A percentile compares a stretch with the other conserved stretches of the same genome.
phyloP scores from a whole-genome alignment of 30 jellyfish, hydroid and myxozoan species.

The Turritopsis rubra region DNA sequence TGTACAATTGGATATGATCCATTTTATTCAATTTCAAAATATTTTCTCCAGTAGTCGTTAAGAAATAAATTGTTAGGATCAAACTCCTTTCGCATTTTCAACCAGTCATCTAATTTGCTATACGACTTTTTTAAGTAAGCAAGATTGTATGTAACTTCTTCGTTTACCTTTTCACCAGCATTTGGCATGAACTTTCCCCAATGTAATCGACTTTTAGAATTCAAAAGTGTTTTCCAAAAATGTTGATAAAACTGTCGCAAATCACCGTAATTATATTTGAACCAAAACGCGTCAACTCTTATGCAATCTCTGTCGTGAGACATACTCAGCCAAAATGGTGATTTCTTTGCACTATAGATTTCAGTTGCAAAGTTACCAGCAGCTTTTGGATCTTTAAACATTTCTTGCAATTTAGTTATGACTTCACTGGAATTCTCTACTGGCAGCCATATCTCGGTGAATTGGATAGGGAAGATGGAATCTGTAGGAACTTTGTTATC shows the following conservation, averaged over 20 bases:
- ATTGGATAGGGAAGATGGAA: slow-evolving; percentile 4
- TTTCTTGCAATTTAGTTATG: neutral
- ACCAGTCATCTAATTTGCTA: slow-evolving; percentile 1
- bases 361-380: slow-evolving; percentile 8
- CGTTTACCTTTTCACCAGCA: slow-evolving; percentile 8
- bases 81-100: neutral
- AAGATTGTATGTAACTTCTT: neutral
- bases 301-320: neutral
- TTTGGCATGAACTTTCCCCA: slow-evolving; percentile 19
- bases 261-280: neutral
- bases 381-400: slow-evolving; percentile 12
- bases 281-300: slow-evolving; percentile 10
- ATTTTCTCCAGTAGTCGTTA: slow-evolving; percentile 8
- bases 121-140: neutral
- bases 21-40: neutral
- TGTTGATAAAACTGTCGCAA: neutral
- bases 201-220: neutral
- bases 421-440: slow-evolving; percentile 1
- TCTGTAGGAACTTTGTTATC: slow-evolving; percentile 13
- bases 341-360: slow-evolving; percentile 13
- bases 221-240: slow-evolving; percentile 16
- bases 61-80: slow-evolving; percentile 15
- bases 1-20: too few relatives aligned
- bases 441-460: slow-evolving; percentile 21
- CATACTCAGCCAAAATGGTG: slow-evolving; percentile 14